phyloP scores from a whole-genome alignment of 2,888 invertebrate genomes.

The Sinopyrophorus schimmeli region DNA sequence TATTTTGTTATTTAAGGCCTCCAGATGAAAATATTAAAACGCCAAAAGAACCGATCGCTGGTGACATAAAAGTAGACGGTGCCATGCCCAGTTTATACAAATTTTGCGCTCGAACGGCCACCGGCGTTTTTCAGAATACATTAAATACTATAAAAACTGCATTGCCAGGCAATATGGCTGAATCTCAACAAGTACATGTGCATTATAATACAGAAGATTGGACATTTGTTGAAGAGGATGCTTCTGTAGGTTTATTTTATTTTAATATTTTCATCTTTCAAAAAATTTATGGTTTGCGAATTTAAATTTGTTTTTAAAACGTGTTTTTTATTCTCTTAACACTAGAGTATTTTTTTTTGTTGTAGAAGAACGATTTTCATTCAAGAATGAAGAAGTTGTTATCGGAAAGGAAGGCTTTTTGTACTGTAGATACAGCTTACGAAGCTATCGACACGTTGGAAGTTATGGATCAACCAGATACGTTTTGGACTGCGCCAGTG shows the following conservation, averaged over 20 bases:
- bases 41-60: constrained; percentile 36
- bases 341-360: constrained; percentile 21
- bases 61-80: constrained; percentile 49
- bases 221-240: constrained; percentile 55
- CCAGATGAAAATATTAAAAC: constrained; percentile 35
- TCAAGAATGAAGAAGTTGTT: constrained; percentile 59
- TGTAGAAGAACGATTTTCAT: constrained; percentile 54
- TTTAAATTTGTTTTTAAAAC: no score
- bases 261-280: not conserved
- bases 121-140: constrained; percentile 70
- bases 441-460: constrained; percentile 54
- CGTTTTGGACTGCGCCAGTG: constrained; percentile 8
- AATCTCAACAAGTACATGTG: constrained; percentile 46
- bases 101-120: constrained; percentile 75
- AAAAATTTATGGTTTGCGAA: no score
- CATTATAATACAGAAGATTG: constrained; percentile 53
- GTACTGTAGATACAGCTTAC: constrained; percentile 63
- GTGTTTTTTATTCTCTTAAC: not conserved
- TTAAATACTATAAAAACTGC: constrained; percentile 76
- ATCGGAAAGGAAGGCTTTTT: constrained; percentile 60
- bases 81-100: constrained; percentile 58
- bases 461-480: constrained; percentile 20
- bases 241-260: constrained; percentile 47
- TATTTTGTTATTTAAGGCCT: constrained; percentile 27
- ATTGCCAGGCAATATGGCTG: constrained; percentile 59